phyloP scores from a whole-genome alignment of 2,113 vertebrate genomes.

The Vulpes lagopus region DNA sequence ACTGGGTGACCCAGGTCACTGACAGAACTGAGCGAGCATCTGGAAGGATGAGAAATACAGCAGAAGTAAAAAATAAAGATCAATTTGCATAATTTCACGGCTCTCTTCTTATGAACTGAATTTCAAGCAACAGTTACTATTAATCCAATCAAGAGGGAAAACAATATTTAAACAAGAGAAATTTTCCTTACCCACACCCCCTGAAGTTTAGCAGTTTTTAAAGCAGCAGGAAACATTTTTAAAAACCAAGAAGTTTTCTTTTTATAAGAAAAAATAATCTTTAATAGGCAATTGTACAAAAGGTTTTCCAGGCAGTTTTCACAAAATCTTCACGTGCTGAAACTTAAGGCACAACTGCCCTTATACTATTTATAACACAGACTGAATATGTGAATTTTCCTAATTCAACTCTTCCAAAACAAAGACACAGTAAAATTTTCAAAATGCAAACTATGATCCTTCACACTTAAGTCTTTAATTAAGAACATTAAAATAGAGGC shows the following conservation, averaged over 20 bases:
- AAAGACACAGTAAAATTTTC: not conserved
- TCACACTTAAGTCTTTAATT: not conserved
- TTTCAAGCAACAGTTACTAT: not conserved
- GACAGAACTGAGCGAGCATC: not conserved
- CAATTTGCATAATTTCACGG: not conserved
- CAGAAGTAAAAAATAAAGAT: not conserved
- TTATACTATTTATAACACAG: not conserved
- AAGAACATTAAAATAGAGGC: not conserved
- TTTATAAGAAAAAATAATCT: not conserved
- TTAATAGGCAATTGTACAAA: not conserved
- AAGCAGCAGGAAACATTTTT: not conserved
- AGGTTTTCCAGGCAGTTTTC: not conserved
- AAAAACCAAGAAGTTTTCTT: not conserved
- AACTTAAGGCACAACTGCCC: not conserved
- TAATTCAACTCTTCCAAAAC: not conserved
- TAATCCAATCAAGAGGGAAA: not conserved
- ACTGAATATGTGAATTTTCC: not conserved
- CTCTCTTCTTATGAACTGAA: not conserved
- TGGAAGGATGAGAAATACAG: not conserved
- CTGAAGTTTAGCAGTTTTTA: conserved; percentile 22
- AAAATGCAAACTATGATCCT: conserved; percentile 13
- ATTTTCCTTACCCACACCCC: not conserved
- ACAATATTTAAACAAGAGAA: not conserved
- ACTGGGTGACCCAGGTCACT: not conserved
- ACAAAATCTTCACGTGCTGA: not conserved